Base-by-base conservation (phyloP, 2,888 invertebrate species). In the Platycnemis pennipes region DNA sequence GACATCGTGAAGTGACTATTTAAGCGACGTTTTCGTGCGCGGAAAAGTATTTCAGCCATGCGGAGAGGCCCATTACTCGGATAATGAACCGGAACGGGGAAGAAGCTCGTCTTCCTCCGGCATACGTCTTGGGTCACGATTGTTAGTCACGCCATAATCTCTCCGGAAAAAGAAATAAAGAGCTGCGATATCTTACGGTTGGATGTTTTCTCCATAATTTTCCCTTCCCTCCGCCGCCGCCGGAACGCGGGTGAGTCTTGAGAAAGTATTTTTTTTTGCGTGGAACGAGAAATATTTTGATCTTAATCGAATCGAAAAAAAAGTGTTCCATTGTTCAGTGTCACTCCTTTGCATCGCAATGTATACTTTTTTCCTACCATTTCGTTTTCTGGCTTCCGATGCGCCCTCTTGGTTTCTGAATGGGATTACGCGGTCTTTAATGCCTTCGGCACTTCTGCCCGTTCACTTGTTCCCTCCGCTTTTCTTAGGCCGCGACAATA, bases 81-180 rank as follows among this genome's bases (percentile, higher is more conserved):
- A 91, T 69, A 91, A 91, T 91, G 91, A 91, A 91, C 91, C 63
- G 63, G 63, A 91, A 91, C 91, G 26, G 37, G 56, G 91, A 26
- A 63, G 63, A 44, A 91, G 44, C 31, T n/a, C 37, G 31, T 16
- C 37, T 77, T 77, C 77, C 37, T 77, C n/a, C 16, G 77, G 77
- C 49, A 42, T 53, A 53, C 37, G 53, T 56, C 42, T 56, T 26
- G 91, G 91, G 91, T 91, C 91, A 91, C 69, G 91, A 91, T 91
- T 91, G 49, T 91, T 91, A 91, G 91, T 91, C 91, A 91, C 91
- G 91, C 91, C 63, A 91, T 91, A 56, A 77, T 91, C 89, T 26
- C 56, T 89, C 56, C 42, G 53, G 37, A 37, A 63, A 63, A 56
- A 91, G 63, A 91, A 63, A 63, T 63, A n/a, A 69, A 56, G 63